phyloP scores from a whole-genome alignment of 2,888 invertebrate species.

The Tipula vernalis region DNA sequence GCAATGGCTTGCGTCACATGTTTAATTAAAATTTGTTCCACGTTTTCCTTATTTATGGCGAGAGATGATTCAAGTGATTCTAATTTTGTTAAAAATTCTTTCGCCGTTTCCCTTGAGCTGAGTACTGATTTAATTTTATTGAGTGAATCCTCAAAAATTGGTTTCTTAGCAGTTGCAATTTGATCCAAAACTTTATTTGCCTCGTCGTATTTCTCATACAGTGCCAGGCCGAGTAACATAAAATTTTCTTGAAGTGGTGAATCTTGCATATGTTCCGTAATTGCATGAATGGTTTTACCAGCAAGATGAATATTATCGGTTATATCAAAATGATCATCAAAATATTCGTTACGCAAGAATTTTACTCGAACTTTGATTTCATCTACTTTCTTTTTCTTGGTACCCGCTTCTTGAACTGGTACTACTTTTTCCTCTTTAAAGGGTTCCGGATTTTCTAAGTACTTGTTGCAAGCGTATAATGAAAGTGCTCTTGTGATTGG shows the following conservation, averaged over 20 bases:
- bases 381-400: conserved; percentile 37
- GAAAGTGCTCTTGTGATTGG: conserved; percentile 54
- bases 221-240: conserved; percentile 50
- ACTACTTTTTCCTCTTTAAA: conserved; percentile 33
- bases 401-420: conserved; percentile 27
- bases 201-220: conserved; percentile 53
- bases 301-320: conserved; percentile 53
- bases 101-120: conserved; percentile 25
- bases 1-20: conserved; percentile 27
- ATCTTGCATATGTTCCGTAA: conserved; percentile 36
- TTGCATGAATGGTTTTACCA: conserved; percentile 69
- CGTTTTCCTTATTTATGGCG: conserved; percentile 21
- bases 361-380: conserved; percentile 62
- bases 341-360: conserved; percentile 67
- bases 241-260: conserved; percentile 43
- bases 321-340: conserved; percentile 86
- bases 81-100: conserved; percentile 28
- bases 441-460: conserved; percentile 39
- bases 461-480: conserved; percentile 63
- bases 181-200: conserved; percentile 17
- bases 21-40: conserved; percentile 22
- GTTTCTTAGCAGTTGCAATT: not conserved
- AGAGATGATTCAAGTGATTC: conserved; percentile 31
- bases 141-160: not conserved
- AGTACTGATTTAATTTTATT: not conserved